Percentiles rank a stretch among this genome's conserved stretches.
These are phyloP conservation scores for Tragelaphus eurycerus DNA, from an alignment of 2,797 vertebrate genomes.

Conservation along the genomic window DNA sequence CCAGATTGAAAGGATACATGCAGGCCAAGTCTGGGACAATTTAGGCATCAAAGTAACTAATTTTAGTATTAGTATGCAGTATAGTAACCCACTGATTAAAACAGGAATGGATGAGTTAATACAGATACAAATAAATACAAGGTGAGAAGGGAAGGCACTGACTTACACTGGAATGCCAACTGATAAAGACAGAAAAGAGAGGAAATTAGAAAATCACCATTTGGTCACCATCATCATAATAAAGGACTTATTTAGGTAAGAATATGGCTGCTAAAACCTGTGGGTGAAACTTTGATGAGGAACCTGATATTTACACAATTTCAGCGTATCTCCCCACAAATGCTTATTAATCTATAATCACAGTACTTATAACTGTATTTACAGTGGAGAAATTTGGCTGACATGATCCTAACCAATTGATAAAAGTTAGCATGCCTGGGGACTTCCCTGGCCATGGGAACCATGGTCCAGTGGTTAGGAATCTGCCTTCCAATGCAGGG, in stretches of 20 bases:
- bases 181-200: conserved; percentile 30
- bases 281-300: not conserved
- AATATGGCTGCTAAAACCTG: not conserved
- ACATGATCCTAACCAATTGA: not conserved
- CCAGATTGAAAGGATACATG: not conserved
- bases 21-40: not conserved
- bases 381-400: not conserved
- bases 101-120: not conserved
- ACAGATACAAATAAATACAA: not conserved
- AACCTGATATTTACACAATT: not conserved
- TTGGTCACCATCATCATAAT: not conserved
- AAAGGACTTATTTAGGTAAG: not conserved
- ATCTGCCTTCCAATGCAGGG: not conserved
- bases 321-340: not conserved
- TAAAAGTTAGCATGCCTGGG: not conserved
- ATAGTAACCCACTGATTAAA: not conserved
- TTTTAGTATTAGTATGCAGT: not conserved
- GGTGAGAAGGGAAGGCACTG: not conserved
- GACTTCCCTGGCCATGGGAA: not conserved
- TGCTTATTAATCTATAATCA: not conserved
- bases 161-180: not conserved
- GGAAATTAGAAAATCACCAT: conserved; percentile 7
- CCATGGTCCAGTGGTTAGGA: not conserved
- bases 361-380: not conserved
- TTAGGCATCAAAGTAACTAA: not conserved